phyloP scores from a whole-genome alignment of 2,113 vertebrate genomes.

The Carlito syrichta region DNA sequence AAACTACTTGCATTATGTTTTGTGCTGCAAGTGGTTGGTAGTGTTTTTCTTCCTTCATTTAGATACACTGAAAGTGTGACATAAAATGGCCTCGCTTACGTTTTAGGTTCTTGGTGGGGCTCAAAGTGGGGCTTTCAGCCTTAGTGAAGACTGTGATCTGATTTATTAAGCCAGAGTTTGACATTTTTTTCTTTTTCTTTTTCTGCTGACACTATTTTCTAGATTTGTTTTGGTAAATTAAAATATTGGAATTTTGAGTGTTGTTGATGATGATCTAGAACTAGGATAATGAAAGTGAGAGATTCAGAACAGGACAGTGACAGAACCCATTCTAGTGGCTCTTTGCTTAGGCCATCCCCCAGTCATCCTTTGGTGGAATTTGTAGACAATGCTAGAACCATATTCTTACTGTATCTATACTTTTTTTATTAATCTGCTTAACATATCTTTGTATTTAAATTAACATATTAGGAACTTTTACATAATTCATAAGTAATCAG shows the following conservation, averaged over 20 bases:
- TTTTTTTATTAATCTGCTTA: not conserved
- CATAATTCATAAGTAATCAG: not conserved
- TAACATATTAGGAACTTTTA: not conserved
- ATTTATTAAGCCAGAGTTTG: not conserved
- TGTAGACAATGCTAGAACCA: not conserved
- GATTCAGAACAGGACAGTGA: not conserved
- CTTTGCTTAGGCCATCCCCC: not conserved
- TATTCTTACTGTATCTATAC: not conserved
- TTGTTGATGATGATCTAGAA: not conserved
- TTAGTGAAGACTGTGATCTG: not conserved
- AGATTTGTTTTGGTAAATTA: not conserved
- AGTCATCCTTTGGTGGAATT: not conserved
- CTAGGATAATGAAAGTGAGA: not conserved
- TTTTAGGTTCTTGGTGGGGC: not conserved
- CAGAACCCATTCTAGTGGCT: not conserved
- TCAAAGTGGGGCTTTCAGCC: not conserved
- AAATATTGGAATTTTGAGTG: not conserved
- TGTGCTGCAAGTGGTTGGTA: not conserved
- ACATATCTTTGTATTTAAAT: not conserved
- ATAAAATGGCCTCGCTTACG: not conserved
- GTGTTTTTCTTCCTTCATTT: not conserved
- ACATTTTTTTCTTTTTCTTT: not conserved
- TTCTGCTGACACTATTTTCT: not conserved
- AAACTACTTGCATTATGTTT: not conserved
- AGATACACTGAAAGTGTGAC: not conserved